These are phyloP conservation scores for Dufourea novaeangliae DNA, from an alignment of 1,140 invertebrate species.

Conservation along the genomic window DNA sequence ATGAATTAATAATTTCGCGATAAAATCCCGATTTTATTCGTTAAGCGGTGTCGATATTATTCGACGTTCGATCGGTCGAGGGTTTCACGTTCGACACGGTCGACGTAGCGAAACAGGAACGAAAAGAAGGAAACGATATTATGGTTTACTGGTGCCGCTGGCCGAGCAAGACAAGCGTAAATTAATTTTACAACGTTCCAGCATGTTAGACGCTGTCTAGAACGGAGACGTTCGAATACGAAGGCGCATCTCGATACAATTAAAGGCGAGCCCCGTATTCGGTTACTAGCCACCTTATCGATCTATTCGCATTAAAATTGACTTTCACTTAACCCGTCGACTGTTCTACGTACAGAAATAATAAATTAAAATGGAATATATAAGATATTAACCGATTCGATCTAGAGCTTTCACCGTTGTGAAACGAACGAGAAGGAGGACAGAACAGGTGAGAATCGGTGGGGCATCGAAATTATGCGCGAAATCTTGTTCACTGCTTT, in stretches of 20 bases:
- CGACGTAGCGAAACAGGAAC: conserved; percentile 43
- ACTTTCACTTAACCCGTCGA: too few species aligned
- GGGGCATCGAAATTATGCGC: too few species aligned
- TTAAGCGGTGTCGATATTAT: not conserved
- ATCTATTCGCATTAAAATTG: too few species aligned
- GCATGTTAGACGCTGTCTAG: conserved; percentile 18
- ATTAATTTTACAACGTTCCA: conserved; percentile 54
- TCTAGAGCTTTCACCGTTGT: too few species aligned
- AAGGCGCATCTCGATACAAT: not conserved
- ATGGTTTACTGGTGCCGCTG: conserved; percentile 49
- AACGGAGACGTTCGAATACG: not conserved
- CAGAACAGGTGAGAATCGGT: too few species aligned
- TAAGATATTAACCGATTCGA: too few species aligned
- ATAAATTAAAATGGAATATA: too few species aligned
- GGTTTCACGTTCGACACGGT: conserved; percentile 37
- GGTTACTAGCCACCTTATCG: not conserved
- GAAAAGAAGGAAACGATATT: conserved; percentile 50
- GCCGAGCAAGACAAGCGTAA: conserved; percentile 53
- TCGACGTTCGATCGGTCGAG: conserved; percentile 15
- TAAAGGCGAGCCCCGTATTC: not conserved
- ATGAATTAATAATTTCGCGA: not conserved
- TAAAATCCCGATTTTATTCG: not conserved
- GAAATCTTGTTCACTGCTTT: too few species aligned
- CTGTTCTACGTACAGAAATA: too few species aligned
- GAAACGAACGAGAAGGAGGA: too few species aligned